Conservation (phyloP, 2,797 vertebrate genomes). For the Pseudomugil gertrudae region DNA sequence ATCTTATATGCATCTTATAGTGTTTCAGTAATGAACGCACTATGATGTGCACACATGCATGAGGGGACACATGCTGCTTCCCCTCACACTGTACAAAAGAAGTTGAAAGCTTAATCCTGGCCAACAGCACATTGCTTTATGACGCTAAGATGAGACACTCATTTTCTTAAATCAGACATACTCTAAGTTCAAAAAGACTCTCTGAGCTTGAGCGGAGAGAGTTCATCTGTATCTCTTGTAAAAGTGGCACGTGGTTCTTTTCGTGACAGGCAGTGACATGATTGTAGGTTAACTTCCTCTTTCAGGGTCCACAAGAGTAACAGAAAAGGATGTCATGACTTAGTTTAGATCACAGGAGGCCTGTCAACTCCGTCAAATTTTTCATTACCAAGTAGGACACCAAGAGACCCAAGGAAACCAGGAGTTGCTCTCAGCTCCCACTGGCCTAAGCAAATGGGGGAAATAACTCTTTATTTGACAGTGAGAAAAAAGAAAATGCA, state of each 20-base stretch:
- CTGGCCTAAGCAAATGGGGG: conserved; percentile 19
- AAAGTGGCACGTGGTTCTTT: conserved; percentile 37
- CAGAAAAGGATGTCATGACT: conserved; percentile 46
- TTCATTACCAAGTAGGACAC: conserved; percentile 40
- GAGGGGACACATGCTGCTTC: conserved; percentile 54
- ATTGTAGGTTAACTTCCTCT: conserved; percentile 36
- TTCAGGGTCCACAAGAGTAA: conserved; percentile 28
- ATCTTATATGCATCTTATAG: conserved; percentile 65
- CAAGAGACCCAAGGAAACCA: conserved; percentile 31
- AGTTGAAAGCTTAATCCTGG: conserved; percentile 60
- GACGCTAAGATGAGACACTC: conserved; percentile 46
- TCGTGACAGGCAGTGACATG: conserved; percentile 32
- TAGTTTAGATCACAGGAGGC: conserved; percentile 46
- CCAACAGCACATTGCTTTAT: conserved; percentile 60
- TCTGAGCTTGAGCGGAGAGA: conserved; percentile 21
- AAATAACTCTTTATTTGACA: conserved; percentile 46
- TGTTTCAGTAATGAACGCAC: conserved; percentile 73
- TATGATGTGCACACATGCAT: conserved; percentile 68
- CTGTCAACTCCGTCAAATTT: conserved; percentile 13
- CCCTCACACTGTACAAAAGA: conserved; percentile 67
- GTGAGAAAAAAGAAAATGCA: conserved; percentile 30
- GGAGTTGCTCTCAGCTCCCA: conserved; percentile 37
- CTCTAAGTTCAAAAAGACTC: conserved; percentile 30
- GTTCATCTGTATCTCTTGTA: conserved; percentile 30
- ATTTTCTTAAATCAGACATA: conserved; percentile 63